Evolutionary conservation across 2,888 invertebrate species (phyloP).

Genomic region (Aquatica leii): DNA sequence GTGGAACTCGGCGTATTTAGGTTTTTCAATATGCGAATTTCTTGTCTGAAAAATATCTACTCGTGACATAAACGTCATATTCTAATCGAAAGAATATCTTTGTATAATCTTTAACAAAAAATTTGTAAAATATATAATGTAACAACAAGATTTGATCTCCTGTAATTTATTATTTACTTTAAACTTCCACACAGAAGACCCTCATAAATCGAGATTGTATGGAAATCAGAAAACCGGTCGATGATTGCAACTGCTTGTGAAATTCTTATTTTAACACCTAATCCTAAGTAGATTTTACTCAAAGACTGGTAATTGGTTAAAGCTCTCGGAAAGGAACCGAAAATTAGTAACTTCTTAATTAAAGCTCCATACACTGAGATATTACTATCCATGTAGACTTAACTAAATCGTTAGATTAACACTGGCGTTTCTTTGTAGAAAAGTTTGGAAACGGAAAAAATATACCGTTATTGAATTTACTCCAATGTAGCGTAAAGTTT

Average conservation of each 20-base stretch:
- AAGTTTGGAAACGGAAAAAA: too few relatives aligned
- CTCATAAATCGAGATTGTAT: constrained; percentile 15
- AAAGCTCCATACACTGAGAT: constrained; percentile 19
- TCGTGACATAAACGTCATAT: too few relatives aligned
- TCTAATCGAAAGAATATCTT: too few relatives aligned
- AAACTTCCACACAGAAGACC: neutral
- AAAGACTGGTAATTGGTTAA: neutral
- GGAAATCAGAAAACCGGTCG: too few relatives aligned
- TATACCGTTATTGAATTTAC: too few relatives aligned
- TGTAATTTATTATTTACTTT: constrained; percentile 22
- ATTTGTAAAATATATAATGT: too few relatives aligned
- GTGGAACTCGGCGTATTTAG: constrained; percentile 6
- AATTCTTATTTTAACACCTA: constrained; percentile 17
- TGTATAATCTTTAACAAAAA: too few relatives aligned
- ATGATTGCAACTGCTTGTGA: constrained; percentile 24
- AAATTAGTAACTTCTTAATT: constrained; percentile 21
- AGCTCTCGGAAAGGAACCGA: constrained; percentile 9
- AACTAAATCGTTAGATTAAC: too few relatives aligned
- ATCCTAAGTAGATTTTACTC: constrained; percentile 7
- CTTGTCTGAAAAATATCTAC: too few relatives aligned
- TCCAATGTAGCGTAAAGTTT: neutral
- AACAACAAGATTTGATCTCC: too few relatives aligned
- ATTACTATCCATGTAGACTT: too few relatives aligned
- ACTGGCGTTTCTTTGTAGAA: neutral
- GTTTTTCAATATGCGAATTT: constrained; percentile 3